phyloP scores from a whole-genome alignment of 1,140 invertebrate species.

The Drosophila busckii region DNA sequence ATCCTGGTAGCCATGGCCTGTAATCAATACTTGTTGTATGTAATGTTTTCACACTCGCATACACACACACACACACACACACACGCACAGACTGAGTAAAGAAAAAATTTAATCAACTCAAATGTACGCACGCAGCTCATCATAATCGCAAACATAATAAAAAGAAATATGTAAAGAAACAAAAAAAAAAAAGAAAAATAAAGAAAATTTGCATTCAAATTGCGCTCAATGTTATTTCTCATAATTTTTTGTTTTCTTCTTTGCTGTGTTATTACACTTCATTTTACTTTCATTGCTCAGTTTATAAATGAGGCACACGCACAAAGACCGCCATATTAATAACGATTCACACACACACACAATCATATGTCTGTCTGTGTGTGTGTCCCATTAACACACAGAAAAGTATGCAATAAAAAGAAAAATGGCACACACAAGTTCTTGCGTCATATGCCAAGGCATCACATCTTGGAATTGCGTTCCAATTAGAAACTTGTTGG shows the following conservation, averaged over 20 bases:
- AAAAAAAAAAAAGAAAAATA: too few species aligned
- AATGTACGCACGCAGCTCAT: constrained; percentile 39
- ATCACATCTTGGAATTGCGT: constrained; percentile 34
- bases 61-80: background rate
- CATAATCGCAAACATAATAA: constrained; percentile 4
- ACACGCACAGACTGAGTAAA: constrained; percentile 1
- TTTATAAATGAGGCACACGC: background rate
- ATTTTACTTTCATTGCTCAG: background rate
- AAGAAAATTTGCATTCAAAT: constrained; percentile 72
- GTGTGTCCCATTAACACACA: constrained; percentile 58
- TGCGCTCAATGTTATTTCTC: constrained; percentile 42
- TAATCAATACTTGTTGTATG: constrained; percentile 71
- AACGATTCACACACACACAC: constrained; percentile 24
- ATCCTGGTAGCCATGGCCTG: constrained; percentile 50
- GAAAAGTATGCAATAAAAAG: constrained; percentile 73
- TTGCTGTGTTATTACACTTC: too few species aligned
- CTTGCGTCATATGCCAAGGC: constrained; percentile 52
- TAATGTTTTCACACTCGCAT: constrained; percentile 26
- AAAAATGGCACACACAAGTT: constrained; percentile 37
- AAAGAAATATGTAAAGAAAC: too few species aligned
- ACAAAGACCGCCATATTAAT: constrained; percentile 31
- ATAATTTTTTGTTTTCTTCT: too few species aligned
- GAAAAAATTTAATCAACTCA: constrained; percentile 68
- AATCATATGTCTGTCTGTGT: background rate
- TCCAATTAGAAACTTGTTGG: constrained; percentile 73